Base-by-base conservation (phyloP, 53 echinoderm and acorn worm species). In the Arbacia lixula region DNA sequence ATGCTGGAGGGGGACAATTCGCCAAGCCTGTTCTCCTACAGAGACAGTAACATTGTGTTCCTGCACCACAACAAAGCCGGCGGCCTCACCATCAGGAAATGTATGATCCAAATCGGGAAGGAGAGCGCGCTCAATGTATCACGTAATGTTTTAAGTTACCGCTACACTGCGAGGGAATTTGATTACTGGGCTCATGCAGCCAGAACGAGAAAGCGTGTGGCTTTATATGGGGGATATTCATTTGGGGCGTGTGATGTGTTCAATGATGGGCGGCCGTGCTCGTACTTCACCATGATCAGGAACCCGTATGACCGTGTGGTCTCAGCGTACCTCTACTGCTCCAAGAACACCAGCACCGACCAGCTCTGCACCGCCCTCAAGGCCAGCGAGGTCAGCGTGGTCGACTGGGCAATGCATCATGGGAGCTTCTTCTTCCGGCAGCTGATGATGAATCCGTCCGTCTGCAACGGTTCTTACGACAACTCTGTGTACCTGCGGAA, bases 1-100 rank as follows among this genome's bases (percentile, higher is more conserved):
- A 22, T 58, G 16, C 60, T 58, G 79, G 79, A 78, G 26, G 24
- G 60, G 79, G 40, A 78, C 60, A 78, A 60, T 26, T 16, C 79
- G 22, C 41, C 79, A 0, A 78, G 40, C 27, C 37, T 78, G 38
- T 60, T 60, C 0, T 36, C 58, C 4, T 88, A 88, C 58, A 66
- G 89, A 33, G 54, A 84, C 57, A 86, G 88, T 34, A 86, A 89
- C 38, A 88, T 95, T 0, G 88, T 98, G 33, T 98, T 87, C 73
- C 53, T 98, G 64, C 98, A 97, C 64, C 90, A 98, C 54, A 98
- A 98, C 56, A 98, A 98, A 67, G 98, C 94, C 11, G 93, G 91
- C 12, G 93, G 93, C 11, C 85, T 90, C 3, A 92, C 91, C 24
- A 89, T 88, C 16, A 92, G 91, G 50, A 84, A 87, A 10, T 98